Conservation (phyloP, 2,888 invertebrate species). For the Melitaea athalia region DNA sequence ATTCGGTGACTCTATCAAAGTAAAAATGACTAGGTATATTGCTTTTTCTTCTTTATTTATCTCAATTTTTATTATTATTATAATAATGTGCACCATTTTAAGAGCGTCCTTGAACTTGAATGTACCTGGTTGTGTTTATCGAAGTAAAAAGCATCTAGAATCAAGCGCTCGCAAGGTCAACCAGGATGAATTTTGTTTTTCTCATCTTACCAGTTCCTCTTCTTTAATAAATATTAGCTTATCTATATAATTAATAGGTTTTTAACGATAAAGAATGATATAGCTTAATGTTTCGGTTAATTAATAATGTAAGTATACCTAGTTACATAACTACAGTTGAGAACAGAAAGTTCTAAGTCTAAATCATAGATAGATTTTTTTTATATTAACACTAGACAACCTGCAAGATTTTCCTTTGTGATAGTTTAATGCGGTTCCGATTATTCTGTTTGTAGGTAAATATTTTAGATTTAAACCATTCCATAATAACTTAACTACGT, state of each 20-base stretch:
- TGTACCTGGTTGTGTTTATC: conserved; percentile 10
- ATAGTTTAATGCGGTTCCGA: too few relatives aligned
- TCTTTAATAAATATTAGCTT: background rate
- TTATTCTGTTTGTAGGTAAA: too few relatives aligned
- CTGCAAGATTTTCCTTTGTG: too few relatives aligned
- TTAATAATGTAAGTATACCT: too few relatives aligned
- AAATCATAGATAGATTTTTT: too few relatives aligned
- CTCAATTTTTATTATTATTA: background rate
- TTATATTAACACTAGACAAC: too few relatives aligned
- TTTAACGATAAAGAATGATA: background rate
- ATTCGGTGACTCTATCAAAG: too few relatives aligned
- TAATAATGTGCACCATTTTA: conserved; percentile 2
- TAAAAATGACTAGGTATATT: too few relatives aligned
- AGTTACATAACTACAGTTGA: too few relatives aligned
- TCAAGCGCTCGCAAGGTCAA: conserved; percentile 18
- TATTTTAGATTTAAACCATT: background rate
- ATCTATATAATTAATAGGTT: background rate
- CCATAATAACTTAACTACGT: background rate
- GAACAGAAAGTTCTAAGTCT: too few relatives aligned
- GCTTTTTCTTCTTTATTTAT: background rate
- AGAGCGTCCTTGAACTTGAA: conserved; percentile 27
- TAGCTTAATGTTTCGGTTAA: background rate
- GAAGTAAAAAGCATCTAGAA: conserved; percentile 8
- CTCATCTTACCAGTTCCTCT: background rate
- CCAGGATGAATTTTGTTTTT: conserved; percentile 15